Percentiles rank a stretch among this genome's conserved stretches.
phyloP scores from a whole-genome alignment of 2,888 invertebrate species.

The Pristionchus mayeri region DNA sequence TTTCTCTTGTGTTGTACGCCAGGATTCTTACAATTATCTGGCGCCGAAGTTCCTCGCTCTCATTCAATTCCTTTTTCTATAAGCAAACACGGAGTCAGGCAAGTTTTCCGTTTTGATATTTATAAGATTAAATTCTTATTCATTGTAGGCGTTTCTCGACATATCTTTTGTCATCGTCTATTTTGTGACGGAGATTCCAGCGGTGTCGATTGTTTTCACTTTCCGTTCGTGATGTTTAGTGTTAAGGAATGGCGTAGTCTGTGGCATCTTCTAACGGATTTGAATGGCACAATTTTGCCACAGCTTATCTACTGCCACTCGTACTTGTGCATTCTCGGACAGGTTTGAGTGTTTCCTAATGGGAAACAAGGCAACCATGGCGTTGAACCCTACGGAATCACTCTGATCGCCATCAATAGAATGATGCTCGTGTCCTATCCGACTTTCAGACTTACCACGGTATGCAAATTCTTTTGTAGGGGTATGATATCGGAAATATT shows the following conservation, averaged over 20 bases:
- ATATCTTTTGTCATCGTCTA: background rate
- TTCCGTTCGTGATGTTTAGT: no score
- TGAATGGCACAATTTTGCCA: background rate
- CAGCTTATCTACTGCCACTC: conserved; percentile 11
- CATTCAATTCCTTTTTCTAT: background rate
- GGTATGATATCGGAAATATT: no score
- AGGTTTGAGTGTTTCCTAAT: background rate
- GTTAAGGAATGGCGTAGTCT: background rate
- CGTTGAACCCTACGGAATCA: background rate
- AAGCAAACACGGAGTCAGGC: conserved; percentile 10
- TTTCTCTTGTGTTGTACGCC: background rate
- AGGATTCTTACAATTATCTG: background rate
- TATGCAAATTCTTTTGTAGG: background rate
- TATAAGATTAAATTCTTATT: no score
- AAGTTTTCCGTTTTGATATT: background rate
- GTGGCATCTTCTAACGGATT: background rate
- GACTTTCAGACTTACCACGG: background rate
- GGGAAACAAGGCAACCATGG: background rate
- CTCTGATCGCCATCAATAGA: background rate
- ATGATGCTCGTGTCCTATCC: background rate
- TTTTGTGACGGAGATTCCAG: background rate
- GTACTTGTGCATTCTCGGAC: conserved; percentile 1
- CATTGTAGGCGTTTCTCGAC: background rate
- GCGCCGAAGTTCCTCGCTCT: background rate
- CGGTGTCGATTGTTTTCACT: background rate